Evolutionary conservation across 23 tunicate genomes (phyloP).

Genomic region (Aplidium turbinatum): DNA sequence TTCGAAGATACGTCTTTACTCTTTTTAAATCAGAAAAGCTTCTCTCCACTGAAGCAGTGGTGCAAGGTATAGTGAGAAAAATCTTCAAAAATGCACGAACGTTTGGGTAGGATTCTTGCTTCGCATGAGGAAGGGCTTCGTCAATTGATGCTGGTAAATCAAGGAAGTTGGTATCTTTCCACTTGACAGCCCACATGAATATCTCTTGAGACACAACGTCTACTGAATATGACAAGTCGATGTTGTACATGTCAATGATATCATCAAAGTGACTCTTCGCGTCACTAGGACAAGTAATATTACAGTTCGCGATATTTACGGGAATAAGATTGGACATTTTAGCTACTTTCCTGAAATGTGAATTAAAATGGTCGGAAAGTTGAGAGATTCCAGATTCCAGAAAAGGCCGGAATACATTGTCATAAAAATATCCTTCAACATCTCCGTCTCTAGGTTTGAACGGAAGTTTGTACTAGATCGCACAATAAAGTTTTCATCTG

Average conservation of each 20-base stretch:
- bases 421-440: constrained; percentile 14
- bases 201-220: constrained; percentile 9
- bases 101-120: constrained; percentile 16
- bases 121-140: constrained; percentile 3
- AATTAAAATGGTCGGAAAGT: background rate
- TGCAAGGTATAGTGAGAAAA: constrained; percentile 15
- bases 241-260: constrained; percentile 9
- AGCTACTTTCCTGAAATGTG: constrained; percentile 6
- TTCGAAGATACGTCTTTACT: constrained; percentile 30
- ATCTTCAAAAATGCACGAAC: background rate
- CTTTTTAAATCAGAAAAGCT: constrained; percentile 23
- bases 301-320: background rate
- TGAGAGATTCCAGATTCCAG: constrained; percentile 10
- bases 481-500: constrained; percentile 11
- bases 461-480: background rate
- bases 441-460: background rate
- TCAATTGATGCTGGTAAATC: constrained; percentile 22
- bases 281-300: constrained; percentile 11
- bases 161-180: constrained; percentile 5
- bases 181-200: constrained; percentile 20
- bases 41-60: constrained; percentile 32
- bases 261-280: constrained; percentile 17
- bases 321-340: constrained; percentile 6
- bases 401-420: constrained; percentile 10
- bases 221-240: background rate